Conservation (phyloP, 23 tunicate species). For the Ascidia mentula region DNA sequence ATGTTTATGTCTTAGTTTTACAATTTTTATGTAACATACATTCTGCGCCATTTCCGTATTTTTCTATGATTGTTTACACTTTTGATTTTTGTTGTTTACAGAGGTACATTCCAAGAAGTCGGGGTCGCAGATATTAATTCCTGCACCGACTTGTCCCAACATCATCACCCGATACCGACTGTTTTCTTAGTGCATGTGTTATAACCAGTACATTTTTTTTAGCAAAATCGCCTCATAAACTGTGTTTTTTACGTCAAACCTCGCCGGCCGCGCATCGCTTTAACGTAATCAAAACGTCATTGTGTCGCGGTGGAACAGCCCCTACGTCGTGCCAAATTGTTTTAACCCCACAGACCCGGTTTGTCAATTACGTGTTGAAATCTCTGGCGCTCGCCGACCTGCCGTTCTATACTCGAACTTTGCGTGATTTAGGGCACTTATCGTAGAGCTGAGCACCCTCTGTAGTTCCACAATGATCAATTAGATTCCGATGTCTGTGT, state of each 20-base stretch:
- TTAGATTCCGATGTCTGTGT: neutral
- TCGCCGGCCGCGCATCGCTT: neutral
- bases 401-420: constrained; percentile 8
- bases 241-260: neutral
- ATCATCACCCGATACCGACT: neutral
- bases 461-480: neutral
- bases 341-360: neutral
- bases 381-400: constrained; percentile 1
- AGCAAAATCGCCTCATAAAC: neutral
- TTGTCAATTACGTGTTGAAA: neutral
- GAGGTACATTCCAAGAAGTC: neutral
- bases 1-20: neutral
- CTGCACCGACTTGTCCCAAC: neutral
- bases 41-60: neutral
- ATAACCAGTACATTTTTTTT: neutral
- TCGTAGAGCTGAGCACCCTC: constrained; percentile 2
- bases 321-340: neutral
- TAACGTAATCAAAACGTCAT: neutral
- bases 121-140: neutral
- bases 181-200: constrained; percentile 6
- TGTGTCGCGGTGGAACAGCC: neutral
- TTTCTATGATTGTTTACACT: neutral
- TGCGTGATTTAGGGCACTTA: neutral
- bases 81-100: neutral
- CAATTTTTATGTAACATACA: neutral